These are phyloP conservation scores for Python bivittatus DNA, from an alignment of 2,113 vertebrate species.

Conservation along the genomic window DNA sequence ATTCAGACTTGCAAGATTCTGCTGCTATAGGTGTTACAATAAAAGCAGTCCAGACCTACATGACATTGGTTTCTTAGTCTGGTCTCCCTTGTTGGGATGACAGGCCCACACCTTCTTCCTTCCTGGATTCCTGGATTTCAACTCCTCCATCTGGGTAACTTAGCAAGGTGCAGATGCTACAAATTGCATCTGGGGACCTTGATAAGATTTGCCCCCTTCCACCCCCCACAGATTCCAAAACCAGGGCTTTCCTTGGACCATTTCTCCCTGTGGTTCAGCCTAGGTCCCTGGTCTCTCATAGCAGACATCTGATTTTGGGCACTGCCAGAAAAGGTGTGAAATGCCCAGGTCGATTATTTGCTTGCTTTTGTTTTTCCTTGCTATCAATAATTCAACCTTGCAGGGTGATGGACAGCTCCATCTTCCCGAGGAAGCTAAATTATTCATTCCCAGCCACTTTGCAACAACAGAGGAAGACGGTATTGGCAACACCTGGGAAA, in stretches of 20 bases:
- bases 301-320: not conserved
- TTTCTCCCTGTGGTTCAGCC: not conserved
- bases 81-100: too few species aligned
- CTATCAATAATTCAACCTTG: slow-evolving; percentile 63
- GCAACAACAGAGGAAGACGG: slow-evolving; percentile 47
- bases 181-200: not conserved
- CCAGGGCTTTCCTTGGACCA: not conserved
- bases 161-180: not conserved
- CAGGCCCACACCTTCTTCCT: not conserved
- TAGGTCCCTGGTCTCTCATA: too few species aligned
- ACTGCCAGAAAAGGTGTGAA: not conserved
- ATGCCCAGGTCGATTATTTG: not conserved
- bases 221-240: not conserved
- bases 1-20: too few species aligned
- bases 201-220: not conserved
- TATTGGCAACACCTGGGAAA: slow-evolving; percentile 5
- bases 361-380: not conserved
- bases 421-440: slow-evolving; percentile 61
- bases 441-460: slow-evolving; percentile 62
- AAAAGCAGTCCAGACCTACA: too few species aligned
- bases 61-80: too few species aligned
- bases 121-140: not conserved
- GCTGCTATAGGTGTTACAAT: too few species aligned
- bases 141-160: not conserved
- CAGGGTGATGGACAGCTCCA: slow-evolving; percentile 29